phyloP scores from a whole-genome alignment of 2,888 invertebrate genomes.

The Lymantria dispar region DNA sequence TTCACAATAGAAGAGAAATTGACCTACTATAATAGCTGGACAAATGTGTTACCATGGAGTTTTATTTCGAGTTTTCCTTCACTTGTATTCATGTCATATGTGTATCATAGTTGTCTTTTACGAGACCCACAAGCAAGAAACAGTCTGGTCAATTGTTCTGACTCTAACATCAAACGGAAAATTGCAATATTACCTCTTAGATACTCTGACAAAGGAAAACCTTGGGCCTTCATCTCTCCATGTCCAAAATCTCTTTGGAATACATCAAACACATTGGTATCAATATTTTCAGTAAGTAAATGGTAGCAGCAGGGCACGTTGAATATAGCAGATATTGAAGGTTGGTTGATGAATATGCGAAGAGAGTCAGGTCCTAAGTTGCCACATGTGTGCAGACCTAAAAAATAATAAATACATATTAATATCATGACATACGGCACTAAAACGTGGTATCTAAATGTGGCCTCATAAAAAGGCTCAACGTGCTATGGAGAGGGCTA shows the following conservation, averaged over 20 bases:
- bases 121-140: no score
- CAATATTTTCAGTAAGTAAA: conserved; percentile 83
- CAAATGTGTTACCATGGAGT: no score
- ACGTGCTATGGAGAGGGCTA: no score
- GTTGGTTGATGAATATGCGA: conserved; percentile 84
- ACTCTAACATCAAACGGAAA: neutral
- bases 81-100: no score
- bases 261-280: conserved; percentile 59
- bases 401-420: neutral
- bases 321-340: conserved; percentile 83
- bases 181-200: conserved; percentile 60
- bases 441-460: no score
- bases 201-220: conserved; percentile 87
- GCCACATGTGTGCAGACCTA: conserved; percentile 95
- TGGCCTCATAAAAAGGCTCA: no score
- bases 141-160: no score
- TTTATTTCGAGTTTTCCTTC: no score
- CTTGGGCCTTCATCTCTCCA: conserved; percentile 46
- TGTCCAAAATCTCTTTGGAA: conserved; percentile 50
- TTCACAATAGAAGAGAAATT: no score
- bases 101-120: no score
- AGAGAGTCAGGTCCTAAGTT: conserved; percentile 89
- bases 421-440: no score
- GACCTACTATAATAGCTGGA: no score
- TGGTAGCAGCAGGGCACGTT: conserved; percentile 97